Conservation (phyloP, 2,888 invertebrate genomes). For the Hypselothyrea guttata region DNA sequence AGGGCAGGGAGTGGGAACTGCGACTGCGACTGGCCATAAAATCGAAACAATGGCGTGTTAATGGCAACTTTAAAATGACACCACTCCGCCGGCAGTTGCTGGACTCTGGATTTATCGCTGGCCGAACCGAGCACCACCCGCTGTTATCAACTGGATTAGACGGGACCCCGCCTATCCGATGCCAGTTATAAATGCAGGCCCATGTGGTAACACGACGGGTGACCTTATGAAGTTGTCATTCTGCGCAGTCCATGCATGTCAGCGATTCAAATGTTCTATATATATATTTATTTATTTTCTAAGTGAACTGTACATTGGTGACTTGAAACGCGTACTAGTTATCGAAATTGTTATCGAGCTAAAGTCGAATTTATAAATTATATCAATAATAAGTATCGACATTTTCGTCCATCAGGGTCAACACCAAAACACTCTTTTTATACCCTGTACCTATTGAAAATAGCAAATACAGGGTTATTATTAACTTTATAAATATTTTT, state of each 20-base stretch:
- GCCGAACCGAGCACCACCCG: conserved; percentile 53
- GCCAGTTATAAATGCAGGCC: conserved; percentile 58
- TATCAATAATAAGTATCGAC: no score
- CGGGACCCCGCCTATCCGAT: conserved; percentile 30
- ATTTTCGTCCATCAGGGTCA: no score
- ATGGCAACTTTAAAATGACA: conserved; percentile 78
- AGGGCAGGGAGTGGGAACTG: conserved; percentile 12
- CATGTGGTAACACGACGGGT: conserved; percentile 33
- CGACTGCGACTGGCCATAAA: conserved; percentile 45
- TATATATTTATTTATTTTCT: no score
- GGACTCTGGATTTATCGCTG: conserved; percentile 53
- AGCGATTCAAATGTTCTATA: no score
- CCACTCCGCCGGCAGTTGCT: conserved; percentile 41
- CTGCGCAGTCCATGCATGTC: conserved; percentile 30
- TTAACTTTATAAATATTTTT: no score
- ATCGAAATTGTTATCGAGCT: no score
- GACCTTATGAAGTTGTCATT: conserved; percentile 65
- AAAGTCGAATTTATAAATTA: no score
- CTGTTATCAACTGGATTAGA: conserved; percentile 62
- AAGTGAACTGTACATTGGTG: no score
- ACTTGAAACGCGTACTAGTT: no score
- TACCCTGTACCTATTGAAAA: no score
- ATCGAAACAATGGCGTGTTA: conserved; percentile 75
- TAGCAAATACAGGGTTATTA: no score
- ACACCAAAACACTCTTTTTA: no score